A percentile compares a stretch with the other conserved stretches of the same genome.
Evolutionary conservation across 37 sponge, comb jelly and placozoan species (phyloP).

Genomic region (Eunapius fragilis): DNA sequence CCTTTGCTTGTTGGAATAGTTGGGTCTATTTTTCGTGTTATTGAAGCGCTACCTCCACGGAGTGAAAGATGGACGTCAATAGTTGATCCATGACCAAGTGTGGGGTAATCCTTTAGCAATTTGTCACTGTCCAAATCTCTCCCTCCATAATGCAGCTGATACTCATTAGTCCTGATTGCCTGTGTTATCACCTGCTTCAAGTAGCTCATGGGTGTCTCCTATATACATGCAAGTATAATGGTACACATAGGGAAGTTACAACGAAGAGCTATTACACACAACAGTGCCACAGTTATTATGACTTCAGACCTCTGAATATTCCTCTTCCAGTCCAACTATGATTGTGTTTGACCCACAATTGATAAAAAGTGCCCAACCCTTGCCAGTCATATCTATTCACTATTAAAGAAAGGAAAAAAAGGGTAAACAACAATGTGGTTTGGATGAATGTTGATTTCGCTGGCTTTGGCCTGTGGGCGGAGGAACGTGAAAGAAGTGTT

Average conservation of each 20-base stretch:
- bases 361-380: neutral
- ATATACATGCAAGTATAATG: neutral
- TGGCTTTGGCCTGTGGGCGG: no score
- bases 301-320: neutral
- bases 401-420: neutral
- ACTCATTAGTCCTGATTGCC: neutral
- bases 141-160: neutral
- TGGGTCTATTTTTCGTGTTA: neutral
- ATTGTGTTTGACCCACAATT: neutral
- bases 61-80: neutral
- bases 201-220: neutral
- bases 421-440: no score
- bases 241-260: neutral
- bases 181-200: neutral
- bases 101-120: neutral
- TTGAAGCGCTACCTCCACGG: neutral
- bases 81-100: neutral
- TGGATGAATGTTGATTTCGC: no score
- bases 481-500: no score
- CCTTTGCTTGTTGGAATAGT: neutral
- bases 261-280: neutral
- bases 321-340: neutral
- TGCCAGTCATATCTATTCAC: neutral
- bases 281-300: neutral
- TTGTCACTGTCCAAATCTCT: neutral